Conservation (phyloP, 2,888 invertebrate genomes). For the Drosophila prostipennis region DNA sequence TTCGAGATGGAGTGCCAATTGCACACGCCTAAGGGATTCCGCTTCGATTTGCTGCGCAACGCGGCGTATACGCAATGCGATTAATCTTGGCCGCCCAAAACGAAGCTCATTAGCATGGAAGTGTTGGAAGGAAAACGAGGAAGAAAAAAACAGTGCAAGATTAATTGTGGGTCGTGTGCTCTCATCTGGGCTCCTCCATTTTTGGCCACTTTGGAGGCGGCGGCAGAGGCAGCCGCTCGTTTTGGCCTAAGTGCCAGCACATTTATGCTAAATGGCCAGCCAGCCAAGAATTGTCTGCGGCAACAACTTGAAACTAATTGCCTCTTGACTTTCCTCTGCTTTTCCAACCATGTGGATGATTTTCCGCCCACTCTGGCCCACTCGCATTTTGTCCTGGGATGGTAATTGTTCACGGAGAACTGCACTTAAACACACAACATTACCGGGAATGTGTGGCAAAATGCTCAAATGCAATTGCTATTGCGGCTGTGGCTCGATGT, state of each 20-base stretch:
- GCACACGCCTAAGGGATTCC: constrained; percentile 41
- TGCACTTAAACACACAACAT: constrained; percentile 47
- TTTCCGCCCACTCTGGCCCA: constrained; percentile 1
- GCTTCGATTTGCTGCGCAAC: constrained; percentile 42
- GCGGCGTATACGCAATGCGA: constrained; percentile 53
- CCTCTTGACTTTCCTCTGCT: constrained; percentile 17
- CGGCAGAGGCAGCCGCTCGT: constrained; percentile 6
- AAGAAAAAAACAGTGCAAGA: constrained; percentile 37
- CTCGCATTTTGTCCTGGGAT: constrained; percentile 11
- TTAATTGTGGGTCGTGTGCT: constrained; percentile 57
- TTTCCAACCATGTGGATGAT: constrained; percentile 3
- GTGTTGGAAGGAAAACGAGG: neutral
- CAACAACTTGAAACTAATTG: constrained; percentile 58
- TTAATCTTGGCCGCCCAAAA: constrained; percentile 56
- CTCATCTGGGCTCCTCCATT: constrained; percentile 23
- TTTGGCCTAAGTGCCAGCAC: constrained; percentile 46
- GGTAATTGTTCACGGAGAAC: constrained; percentile 36
- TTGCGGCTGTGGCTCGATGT: constrained; percentile 40
- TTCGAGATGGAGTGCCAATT: constrained; percentile 65
- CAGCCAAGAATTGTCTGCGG: constrained; percentile 40
- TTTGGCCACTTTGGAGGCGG: constrained; percentile 33
- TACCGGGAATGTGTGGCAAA: constrained; percentile 48
- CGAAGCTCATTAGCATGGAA: constrained; percentile 38
- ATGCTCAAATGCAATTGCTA: constrained; percentile 58
- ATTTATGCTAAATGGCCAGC: constrained; percentile 64